Conservation (phyloP, 2,113 vertebrate species). For the Lophius piscatorius region DNA sequence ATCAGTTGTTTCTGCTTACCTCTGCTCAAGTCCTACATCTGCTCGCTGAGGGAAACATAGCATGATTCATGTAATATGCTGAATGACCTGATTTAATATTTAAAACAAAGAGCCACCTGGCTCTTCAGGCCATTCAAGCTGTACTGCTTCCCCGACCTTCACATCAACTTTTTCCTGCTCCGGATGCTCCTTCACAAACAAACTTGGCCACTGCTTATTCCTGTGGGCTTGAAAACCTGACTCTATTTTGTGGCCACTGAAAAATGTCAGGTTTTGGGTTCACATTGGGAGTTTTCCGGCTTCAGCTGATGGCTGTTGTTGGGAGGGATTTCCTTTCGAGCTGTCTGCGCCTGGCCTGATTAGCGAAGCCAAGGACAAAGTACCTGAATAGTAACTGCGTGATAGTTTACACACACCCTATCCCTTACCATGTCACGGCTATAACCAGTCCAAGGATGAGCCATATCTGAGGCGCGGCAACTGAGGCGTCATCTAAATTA, state of each 20-base stretch:
- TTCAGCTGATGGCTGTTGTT: background rate
- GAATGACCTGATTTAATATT: too few species aligned
- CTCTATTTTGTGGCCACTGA: background rate
- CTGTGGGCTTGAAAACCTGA: background rate
- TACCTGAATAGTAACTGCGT: background rate
- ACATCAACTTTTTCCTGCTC: background rate
- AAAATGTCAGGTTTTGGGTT: background rate
- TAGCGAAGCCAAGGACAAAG: background rate
- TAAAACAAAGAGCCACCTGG: too few species aligned
- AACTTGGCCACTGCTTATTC: background rate
- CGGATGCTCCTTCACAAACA: slow-evolving; percentile 5
- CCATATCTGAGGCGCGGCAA: background rate
- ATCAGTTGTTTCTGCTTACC: too few species aligned
- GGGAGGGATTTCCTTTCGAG: background rate
- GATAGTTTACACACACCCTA: background rate
- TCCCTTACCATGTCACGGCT: background rate
- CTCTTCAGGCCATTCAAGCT: too few species aligned
- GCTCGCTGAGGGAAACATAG: too few species aligned
- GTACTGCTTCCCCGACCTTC: background rate
- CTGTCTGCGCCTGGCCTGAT: background rate
- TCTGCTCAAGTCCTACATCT: too few species aligned
- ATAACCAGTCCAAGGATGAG: slow-evolving; percentile 16
- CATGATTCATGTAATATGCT: too few species aligned
- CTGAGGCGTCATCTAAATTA: slow-evolving; percentile 10
- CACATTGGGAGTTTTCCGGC: background rate